phyloP scores from a whole-genome alignment of 2,113 vertebrate genomes.

The Onychorhynchus coronatus region DNA sequence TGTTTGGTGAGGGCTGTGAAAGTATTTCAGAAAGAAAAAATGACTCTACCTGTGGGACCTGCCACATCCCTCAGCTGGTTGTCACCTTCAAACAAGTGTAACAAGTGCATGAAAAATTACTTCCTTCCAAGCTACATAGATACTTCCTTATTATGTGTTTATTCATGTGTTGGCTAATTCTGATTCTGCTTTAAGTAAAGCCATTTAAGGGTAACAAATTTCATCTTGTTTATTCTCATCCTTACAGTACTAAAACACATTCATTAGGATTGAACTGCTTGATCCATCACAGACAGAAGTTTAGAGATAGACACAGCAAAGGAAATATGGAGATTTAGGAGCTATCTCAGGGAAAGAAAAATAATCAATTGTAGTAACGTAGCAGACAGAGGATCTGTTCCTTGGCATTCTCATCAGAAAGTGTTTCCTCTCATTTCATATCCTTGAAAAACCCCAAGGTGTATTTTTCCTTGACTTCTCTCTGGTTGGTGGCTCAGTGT shows the following conservation, averaged over 20 bases:
- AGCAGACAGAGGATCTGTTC: not conserved
- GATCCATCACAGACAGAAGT: not conserved
- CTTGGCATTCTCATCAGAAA: not conserved
- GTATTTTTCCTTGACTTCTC: not conserved
- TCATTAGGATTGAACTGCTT: not conserved
- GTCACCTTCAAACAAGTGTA: not conserved
- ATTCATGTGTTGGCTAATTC: not conserved
- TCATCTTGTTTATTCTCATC: not conserved
- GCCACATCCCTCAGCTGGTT: not conserved
- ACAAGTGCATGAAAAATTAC: fast-evolving
- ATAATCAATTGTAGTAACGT: not conserved
- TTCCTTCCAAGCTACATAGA: not conserved
- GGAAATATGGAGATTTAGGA: not conserved
- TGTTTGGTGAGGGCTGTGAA: not conserved
- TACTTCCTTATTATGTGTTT: not conserved
- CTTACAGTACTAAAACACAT: not conserved
- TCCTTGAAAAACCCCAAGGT: not conserved
- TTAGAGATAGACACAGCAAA: not conserved
- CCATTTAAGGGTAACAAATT: not conserved
- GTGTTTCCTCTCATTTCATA: not conserved
- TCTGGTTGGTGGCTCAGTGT: not conserved
- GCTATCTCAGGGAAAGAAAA: not conserved
- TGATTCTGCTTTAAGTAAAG: not conserved
- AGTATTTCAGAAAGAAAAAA: not conserved
- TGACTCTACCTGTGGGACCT: not conserved